These are phyloP conservation scores for Aphodius granarius DNA, from an alignment of 2,888 invertebrate genomes.

Conservation along the genomic window DNA sequence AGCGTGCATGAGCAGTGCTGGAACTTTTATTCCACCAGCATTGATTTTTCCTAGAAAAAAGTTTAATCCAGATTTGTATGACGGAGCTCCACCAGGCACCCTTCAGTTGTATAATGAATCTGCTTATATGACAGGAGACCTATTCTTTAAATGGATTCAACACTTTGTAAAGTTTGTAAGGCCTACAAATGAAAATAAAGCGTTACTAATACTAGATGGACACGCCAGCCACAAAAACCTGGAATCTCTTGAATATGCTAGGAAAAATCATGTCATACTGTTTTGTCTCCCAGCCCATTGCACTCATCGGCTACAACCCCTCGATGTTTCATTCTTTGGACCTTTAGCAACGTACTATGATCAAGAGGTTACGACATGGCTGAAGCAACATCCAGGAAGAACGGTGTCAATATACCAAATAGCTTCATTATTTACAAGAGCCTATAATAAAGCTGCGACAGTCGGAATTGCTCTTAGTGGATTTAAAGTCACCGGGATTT, in stretches of 20 bases:
- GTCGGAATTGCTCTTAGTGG: conserved; percentile 26
- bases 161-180: conserved; percentile 3
- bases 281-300: conserved; percentile 21
- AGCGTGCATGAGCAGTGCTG: conserved; percentile 7
- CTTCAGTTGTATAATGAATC: conserved; percentile 1
- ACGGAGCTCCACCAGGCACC: not conserved
- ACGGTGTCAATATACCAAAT: conserved; percentile 5
- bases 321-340: conserved; percentile 20
- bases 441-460: conserved; percentile 25
- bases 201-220: conserved; percentile 10
- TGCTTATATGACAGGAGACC: conserved; percentile 11
- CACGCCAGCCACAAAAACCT: conserved; percentile 8
- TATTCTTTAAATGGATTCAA: conserved; percentile 11
- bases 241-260: conserved; percentile 4
- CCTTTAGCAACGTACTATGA: conserved; percentile 7
- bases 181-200: not conserved
- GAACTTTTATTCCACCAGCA: not conserved
- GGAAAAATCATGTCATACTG: conserved; percentile 18
- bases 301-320: conserved; percentile 22
- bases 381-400: conserved; percentile 10
- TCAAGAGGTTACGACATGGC: conserved; percentile 3
- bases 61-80: not conserved
- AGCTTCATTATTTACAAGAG: conserved; percentile 23
- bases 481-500: conserved; percentile 25
- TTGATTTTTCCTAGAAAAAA: conserved; percentile 15